Evolutionary conservation across 1,140 invertebrate species (phyloP).

Genomic region (Drosophila mauritiana): DNA sequence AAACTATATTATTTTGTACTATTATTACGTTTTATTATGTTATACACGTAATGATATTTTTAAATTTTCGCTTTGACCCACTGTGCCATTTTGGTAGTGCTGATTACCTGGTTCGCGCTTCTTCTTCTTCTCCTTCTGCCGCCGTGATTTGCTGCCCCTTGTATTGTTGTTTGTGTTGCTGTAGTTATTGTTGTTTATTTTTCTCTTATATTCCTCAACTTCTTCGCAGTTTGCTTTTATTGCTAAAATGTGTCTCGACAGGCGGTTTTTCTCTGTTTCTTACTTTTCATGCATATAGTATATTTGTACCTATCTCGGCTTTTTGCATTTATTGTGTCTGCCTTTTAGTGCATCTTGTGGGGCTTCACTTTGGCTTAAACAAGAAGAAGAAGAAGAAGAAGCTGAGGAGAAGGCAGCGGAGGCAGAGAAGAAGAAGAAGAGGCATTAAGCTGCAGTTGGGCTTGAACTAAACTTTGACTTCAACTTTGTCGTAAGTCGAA

Average conservation of each 20-base stretch:
- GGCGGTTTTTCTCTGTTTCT: conserved; percentile 22
- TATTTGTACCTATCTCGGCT: not conserved
- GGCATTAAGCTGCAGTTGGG: conserved; percentile 28
- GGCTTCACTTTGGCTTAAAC: conserved; percentile 28
- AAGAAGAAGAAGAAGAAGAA: not conserved
- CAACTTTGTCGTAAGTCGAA: conserved; percentile 21
- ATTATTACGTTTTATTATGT: too few relatives aligned
- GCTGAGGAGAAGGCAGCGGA: not conserved
- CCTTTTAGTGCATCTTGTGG: conserved; percentile 25
- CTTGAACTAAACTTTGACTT: conserved; percentile 34
- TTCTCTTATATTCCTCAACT: conserved; percentile 19
- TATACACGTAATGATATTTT: not conserved
- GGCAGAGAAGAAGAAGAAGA: not conserved
- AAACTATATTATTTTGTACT: too few relatives aligned
- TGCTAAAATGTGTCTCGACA: conserved; percentile 34
- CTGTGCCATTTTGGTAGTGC: conserved; percentile 25
- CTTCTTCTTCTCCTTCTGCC: conserved; percentile 10
- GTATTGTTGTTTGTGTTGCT: conserved; percentile 9
- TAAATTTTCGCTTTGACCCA: not conserved
- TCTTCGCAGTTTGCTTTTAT: conserved; percentile 36
- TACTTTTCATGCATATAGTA: too few relatives aligned
- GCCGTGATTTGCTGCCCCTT: conserved; percentile 30
- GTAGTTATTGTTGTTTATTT: conserved; percentile 28
- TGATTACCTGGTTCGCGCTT: conserved; percentile 40
- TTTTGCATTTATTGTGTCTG: conserved; percentile 26